These are phyloP conservation scores for Diploptera punctata DNA, from an alignment of 2,888 invertebrate species.

Conservation along the genomic window DNA sequence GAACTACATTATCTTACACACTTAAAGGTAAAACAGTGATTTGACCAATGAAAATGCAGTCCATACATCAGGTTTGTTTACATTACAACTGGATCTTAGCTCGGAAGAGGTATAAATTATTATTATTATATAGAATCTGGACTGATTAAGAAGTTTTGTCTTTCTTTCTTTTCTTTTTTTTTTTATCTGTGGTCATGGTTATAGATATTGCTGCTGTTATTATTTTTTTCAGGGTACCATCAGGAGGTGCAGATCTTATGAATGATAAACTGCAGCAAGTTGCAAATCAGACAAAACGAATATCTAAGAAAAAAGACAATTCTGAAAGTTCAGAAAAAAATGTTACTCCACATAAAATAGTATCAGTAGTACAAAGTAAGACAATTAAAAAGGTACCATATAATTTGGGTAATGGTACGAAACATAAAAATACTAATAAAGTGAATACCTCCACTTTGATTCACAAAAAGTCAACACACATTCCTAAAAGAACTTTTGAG, in stretches of 20 bases:
- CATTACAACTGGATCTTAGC: no score
- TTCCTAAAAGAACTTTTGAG: no score
- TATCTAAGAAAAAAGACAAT: constrained; percentile 47
- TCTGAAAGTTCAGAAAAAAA: not conserved
- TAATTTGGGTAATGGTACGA: not conserved
- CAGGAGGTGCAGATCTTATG: constrained; percentile 50
- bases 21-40: no score
- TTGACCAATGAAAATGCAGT: no score
- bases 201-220: no score
- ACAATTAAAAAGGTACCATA: not conserved
- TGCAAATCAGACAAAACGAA: constrained; percentile 50
- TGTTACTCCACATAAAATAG: not conserved
- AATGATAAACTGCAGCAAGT: constrained; percentile 51
- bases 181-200: not conserved
- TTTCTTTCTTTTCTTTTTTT: no score
- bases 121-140: no score
- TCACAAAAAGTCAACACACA: no score
- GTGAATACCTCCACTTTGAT: not conserved
- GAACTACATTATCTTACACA: no score
- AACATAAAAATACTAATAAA: not conserved
- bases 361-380: not conserved
- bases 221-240: constrained; percentile 51
- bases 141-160: no score
- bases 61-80: no score
- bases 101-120: no score